Base-by-base conservation (phyloP, 92 coral and sea anemone species). In the Actinostola sp. region DNA sequence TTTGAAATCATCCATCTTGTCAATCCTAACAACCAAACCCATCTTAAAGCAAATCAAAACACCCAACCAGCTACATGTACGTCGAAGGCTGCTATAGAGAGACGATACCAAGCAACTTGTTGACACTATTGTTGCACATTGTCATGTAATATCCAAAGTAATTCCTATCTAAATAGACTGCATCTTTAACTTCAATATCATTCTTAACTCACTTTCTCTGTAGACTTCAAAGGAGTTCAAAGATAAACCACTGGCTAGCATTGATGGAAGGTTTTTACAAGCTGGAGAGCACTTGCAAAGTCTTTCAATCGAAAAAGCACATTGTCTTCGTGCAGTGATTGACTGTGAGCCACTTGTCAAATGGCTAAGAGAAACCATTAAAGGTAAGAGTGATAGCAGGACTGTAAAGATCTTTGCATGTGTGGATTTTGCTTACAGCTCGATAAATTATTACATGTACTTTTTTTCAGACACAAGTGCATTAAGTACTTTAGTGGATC, bases 291-390 rank as follows among this genome's bases (percentile, higher is more conserved):
- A 78, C 45, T 85, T 88, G 26, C 23, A 38, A 9, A 42, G 43
- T 38, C 42, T 88, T 31, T 71, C 88, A 21, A 23, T 62, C 5
- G 61, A 76, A 57, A 75, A 72, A 53, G 61, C 80, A 4, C 72
- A 60, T 23, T 88, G 93, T 45, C 67, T 88, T 41, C 52, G 38
- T 6, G 83, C 89, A 14, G 82, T 88, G 59, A 77, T 77, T 2
- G 70, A 88, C 19, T 73, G 93, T 31, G 71, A 39, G 21, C 81
- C 78, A 3, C 74, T 88, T 25, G 79, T 88, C 10, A 70, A 76
- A 23, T 88, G 93, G 93, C 78, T 88, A 11, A 72, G 83, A 25
- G 68, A 63, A 21, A 88, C 93, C 19, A 88, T 88, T 41, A 84
- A 56, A 53, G 82, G 93, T 84, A 39, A 77, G 78, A 6, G 15